Evolutionary conservation across 1,140 invertebrate genomes (phyloP), one percentile per base, ranked within the genome.

Genomic region (Lepidurus couesii): DNA sequence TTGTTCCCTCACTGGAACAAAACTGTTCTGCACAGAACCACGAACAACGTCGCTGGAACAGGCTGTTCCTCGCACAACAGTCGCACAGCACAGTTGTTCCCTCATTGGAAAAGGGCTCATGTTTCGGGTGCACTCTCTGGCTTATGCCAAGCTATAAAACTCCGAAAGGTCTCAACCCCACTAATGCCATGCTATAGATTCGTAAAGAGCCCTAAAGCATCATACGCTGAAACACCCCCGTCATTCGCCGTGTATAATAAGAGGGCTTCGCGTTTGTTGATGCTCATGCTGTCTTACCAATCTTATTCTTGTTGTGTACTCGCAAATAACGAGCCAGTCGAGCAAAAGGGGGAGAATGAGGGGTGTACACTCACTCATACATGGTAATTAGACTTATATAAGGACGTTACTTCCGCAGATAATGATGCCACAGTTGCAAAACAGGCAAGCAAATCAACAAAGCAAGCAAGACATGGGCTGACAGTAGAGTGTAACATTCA

Each of bases 321-420:
- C 53, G 53, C 53, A 21, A 65, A 21, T 65, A 65, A 65, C 53
- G 53, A 65, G 16, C 53, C 21, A 21, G 16, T 21, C 16, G 21
- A 21, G 53, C 16, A 21, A 21, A n/a, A 7, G 45, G 53, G 21
- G 1, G 9, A 65, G 21, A 65, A 21, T 21, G 53, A 65, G 53
- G 53, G 13, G 16, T 7, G 53, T n/a, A 65, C 53, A 13, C 53
- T n/a, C 8, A 65, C 16, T 21, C 8, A 65, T 65, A 65, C 53
- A 65, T 65, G 53, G 53, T 65, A 65, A 65, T 65, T 65, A 65
- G 53, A 21, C 53, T 8, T 65, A 65, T 65, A 65, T 65, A 65
- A 21, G 53, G 53, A 16, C 8, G 53, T 65, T 65, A 65, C 53
- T 65, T 65, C 53, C 9, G n/a, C 6, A 21, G 53, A 65, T 65